Evolutionary conservation across 2,797 vertebrate genomes (phyloP).

Genomic region (Danio choprae): DNA sequence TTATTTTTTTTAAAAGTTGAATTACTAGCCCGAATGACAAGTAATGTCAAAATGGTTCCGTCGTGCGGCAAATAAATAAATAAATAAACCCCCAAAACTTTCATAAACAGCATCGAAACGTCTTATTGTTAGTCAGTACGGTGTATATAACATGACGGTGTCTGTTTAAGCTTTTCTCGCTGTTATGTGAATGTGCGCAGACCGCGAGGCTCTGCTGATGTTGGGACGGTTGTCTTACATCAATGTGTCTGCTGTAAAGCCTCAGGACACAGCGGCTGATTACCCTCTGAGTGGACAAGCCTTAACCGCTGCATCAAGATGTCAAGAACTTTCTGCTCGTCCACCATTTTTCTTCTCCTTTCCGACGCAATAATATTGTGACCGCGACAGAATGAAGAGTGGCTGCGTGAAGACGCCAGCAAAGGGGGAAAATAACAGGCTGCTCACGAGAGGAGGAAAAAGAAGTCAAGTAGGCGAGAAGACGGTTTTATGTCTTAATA

Average conservation of each 20-base stretch:
- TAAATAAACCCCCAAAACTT: too few relatives aligned
- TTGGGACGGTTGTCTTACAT: constrained; percentile 64
- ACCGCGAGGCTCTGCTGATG: constrained; percentile 38
- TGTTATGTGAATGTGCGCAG: constrained; percentile 28
- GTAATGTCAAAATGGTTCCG: too few relatives aligned
- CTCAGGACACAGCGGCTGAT: constrained; percentile 65
- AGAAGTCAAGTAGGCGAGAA: constrained; percentile 23
- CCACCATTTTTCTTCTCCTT: constrained; percentile 57
- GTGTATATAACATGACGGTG: constrained; percentile 14
- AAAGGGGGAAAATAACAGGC: constrained; percentile 17
- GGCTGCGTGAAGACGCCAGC: constrained; percentile 37
- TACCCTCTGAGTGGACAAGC: constrained; percentile 66
- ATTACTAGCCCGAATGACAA: too few relatives aligned
- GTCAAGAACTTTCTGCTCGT: constrained; percentile 62
- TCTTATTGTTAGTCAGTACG: constrained; percentile 16
- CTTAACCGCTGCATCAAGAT: constrained; percentile 66
- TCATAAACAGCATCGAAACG: not conserved
- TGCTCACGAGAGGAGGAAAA: not conserved
- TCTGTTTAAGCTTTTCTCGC: constrained; percentile 32
- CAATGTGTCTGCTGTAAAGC: constrained; percentile 62
- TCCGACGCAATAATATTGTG: constrained; percentile 61
- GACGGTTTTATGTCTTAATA: constrained; percentile 7
- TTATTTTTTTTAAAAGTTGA: too few relatives aligned
- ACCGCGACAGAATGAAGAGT: constrained; percentile 56
- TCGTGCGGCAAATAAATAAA: too few relatives aligned